Conservation (phyloP, 1,140 invertebrate genomes). For the Phymorhynchus buccinoides region DNA sequence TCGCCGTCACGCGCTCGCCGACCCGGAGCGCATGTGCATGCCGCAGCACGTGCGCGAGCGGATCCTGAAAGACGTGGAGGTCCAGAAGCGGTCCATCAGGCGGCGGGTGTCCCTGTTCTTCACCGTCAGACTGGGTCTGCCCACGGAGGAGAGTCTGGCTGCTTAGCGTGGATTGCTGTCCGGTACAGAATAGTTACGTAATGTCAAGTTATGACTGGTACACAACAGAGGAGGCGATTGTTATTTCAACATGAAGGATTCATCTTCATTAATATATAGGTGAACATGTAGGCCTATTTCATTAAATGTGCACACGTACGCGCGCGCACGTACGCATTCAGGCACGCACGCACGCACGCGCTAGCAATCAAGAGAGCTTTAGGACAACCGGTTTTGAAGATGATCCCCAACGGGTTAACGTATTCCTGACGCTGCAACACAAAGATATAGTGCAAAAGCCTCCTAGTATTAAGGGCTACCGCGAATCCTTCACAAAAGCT, state of each 20-base stretch:
- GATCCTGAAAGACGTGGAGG: conserved; percentile 41
- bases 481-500: too few species aligned
- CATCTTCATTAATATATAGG: too few species aligned
- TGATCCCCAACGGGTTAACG: too few species aligned
- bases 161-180: neutral
- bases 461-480: too few species aligned
- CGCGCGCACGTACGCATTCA: too few species aligned
- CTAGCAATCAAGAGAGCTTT: too few species aligned
- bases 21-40: conserved; percentile 48
- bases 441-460: too few species aligned
- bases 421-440: too few species aligned
- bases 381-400: too few species aligned
- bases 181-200: neutral
- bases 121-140: conserved; percentile 29
- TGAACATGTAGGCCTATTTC: neutral
- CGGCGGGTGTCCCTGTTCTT: conserved; percentile 42
- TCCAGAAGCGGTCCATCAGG: conserved; percentile 35
- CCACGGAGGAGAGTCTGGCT: conserved; percentile 44
- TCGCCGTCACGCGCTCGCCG: conserved; percentile 43
- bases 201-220: neutral
- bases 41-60: conserved; percentile 42
- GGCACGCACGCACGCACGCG: too few species aligned
- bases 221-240: neutral
- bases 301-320: neutral
- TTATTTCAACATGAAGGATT: neutral